Percentiles rank a stretch among this genome's conserved stretches.
Evolutionary conservation across 2,888 invertebrate species (phyloP).

Genomic region (Anagyrus pseudococci): DNA sequence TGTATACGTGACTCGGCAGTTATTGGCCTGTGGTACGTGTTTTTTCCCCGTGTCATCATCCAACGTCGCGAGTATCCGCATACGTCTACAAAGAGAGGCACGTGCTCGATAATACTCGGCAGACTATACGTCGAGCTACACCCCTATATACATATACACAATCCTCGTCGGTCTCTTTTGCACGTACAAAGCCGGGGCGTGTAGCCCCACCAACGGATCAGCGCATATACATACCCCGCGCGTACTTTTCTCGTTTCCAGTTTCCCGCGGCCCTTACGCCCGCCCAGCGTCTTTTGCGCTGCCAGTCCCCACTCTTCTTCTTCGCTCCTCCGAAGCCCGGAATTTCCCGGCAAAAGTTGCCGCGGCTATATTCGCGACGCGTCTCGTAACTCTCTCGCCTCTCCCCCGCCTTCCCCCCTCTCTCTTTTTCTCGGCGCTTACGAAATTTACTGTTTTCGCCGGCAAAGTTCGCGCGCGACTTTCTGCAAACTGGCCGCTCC

Average conservation of each 20-base stretch:
- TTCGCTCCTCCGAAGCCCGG: neutral
- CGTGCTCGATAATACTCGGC: constrained; percentile 14
- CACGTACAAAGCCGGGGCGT: too few relatives aligned
- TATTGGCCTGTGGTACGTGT: too few relatives aligned
- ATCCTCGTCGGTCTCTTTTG: too few relatives aligned
- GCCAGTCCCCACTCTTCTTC: neutral
- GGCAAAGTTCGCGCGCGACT: too few relatives aligned
- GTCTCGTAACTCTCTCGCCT: neutral
- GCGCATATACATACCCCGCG: neutral
- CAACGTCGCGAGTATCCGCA: too few relatives aligned
- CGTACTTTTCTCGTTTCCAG: constrained; percentile 13
- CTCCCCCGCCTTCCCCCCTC: neutral
- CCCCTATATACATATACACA: neutral
- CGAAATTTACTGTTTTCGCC: neutral
- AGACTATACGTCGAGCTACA: constrained; percentile 1
- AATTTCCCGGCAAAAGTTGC: neutral
- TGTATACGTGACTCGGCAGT: too few relatives aligned
- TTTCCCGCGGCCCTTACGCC: neutral
- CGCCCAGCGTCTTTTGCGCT: neutral
- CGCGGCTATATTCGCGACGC: neutral
- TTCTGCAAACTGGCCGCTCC: neutral
- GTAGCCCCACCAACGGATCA: too few relatives aligned
- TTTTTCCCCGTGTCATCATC: too few relatives aligned
- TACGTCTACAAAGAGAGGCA: neutral
- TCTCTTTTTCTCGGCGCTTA: neutral